Base-by-base conservation (phyloP, 2,888 invertebrate genomes). In the Onchidella celtica region DNA sequence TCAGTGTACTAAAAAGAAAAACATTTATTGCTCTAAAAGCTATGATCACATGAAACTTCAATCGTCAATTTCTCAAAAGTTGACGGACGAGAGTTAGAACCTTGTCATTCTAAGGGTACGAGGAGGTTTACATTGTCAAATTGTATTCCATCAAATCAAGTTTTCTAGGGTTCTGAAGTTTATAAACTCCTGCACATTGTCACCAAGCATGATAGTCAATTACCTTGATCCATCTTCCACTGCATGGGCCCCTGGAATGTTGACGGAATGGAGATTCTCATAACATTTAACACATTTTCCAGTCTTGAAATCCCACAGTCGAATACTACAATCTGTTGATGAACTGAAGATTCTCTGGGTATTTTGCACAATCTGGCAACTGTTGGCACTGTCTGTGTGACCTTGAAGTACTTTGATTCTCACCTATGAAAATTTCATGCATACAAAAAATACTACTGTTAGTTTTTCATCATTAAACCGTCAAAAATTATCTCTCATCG, bases 331-430 rank as follows among this genome's bases (percentile, higher is more conserved):
- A 82, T 93, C 93, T 76, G 87, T 85, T 4, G 92, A 92, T 6
- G 90, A 87, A 36, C 91, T 89, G 14, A 92, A 75, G n/a, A 92
- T 87, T 76, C 87, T 88, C 24, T 86, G 68, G 76, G 90, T 89
- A 74, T 89, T 84, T 65, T 86, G 83, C 69, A 89, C 87, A 84
- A 90, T 90, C 79, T 89, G 88, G 82, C 92, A 92, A 74, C 89
- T 90, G 79, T 90, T 90, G 24, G 92, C 90, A 68, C 88, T 82
- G 63, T 90, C 91, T 70, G 75, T 86, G 79, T 93, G 93, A 29
- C 90, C 92, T 77, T 89, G 85, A n/a, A 92, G 87, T 14, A 92
- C 90, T 83, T 86, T 88, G 57, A 92, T 91, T 76, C 88, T 87
- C 27, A 93, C 91, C 92, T 93, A 61, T 27, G 17, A 63, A 0